Evolutionary conservation across 2,888 invertebrate species (phyloP).

Genomic region (Conomelus anceps): DNA sequence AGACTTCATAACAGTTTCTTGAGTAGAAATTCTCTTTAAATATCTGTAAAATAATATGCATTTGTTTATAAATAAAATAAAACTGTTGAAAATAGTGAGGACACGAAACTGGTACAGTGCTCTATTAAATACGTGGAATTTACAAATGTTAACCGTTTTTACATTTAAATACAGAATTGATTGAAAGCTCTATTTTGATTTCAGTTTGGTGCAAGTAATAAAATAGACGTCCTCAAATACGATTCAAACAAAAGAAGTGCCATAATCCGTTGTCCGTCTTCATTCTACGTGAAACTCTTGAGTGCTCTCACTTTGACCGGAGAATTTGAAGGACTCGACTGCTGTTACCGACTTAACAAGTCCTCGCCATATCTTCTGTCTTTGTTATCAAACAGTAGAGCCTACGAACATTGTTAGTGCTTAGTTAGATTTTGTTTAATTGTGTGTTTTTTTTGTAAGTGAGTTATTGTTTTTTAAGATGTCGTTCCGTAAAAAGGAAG

Average conservation of each 20-base stretch:
- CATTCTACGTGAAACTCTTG: constrained; percentile 50
- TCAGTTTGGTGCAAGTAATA: constrained; percentile 44
- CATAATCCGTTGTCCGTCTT: constrained; percentile 49
- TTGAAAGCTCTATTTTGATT: constrained; percentile 23
- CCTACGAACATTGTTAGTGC: constrained; percentile 24
- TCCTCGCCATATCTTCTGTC: constrained; percentile 45
- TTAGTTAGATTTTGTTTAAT: not conserved
- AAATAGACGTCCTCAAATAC: constrained; percentile 54
- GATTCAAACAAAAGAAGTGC: constrained; percentile 44
- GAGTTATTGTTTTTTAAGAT: constrained; percentile 25
- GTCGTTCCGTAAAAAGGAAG: constrained; percentile 43
- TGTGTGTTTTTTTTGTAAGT: not conserved
- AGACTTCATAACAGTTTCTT: too few species aligned
- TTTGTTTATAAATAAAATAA: too few species aligned
- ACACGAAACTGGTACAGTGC: too few species aligned
- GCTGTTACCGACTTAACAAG: constrained; percentile 50
- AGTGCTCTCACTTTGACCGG: constrained; percentile 51
- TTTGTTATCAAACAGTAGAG: constrained; percentile 25
- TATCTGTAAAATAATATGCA: too few species aligned
- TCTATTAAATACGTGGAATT: too few species aligned
- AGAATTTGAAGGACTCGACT: constrained; percentile 45
- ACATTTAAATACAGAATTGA: not conserved
- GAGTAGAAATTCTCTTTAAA: too few species aligned
- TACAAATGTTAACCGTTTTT: too few species aligned
- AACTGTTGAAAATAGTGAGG: too few species aligned